phyloP scores from a whole-genome alignment of 2,797 vertebrate species.

The Enteromius argenteus region DNA sequence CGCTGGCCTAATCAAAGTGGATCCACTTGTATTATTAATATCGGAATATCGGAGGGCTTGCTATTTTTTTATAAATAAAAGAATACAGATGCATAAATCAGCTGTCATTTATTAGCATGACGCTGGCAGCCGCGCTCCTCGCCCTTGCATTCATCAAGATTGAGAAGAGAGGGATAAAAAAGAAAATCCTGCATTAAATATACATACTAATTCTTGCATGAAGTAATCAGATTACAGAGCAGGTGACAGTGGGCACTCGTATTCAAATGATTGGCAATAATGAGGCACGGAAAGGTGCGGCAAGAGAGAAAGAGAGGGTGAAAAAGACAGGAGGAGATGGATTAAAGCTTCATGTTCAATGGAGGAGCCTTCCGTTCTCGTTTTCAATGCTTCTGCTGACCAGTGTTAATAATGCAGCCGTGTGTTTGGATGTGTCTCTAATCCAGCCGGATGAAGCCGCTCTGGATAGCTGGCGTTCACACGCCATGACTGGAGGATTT shows the following conservation, averaged over 20 bases:
- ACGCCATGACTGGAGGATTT: conserved; percentile 46
- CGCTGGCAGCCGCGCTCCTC: conserved; percentile 89
- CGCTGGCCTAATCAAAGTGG: conserved; percentile 99
- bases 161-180: conserved; percentile 84
- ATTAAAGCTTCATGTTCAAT: conserved; percentile 82
- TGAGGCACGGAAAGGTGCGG: conserved; percentile 85
- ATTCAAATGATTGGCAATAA: conserved; percentile 90
- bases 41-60: conserved; percentile 99
- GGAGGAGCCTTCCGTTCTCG: conserved; percentile 60
- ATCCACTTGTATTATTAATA: conserved; percentile 99
- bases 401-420: conserved; percentile 59
- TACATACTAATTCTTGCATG: conserved; percentile 98
- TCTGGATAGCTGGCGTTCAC: conserved; percentile 58
- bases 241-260: conserved; percentile 91
- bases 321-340: conserved; percentile 54
- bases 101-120: conserved; percentile 99
- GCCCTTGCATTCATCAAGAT: conserved; percentile 90
- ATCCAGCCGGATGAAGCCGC: conserved; percentile 54
- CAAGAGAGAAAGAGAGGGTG: conserved; percentile 37
- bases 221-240: conserved; percentile 99
- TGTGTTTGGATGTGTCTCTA: conserved; percentile 25
- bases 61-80: conserved; percentile 99
- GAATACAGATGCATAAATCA: conserved; percentile 99
- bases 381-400: conserved; percentile 70
- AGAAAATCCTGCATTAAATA: conserved; percentile 92